A percentile compares a stretch with the other conserved stretches of the same genome.
Evolutionary conservation across 53 echinoderm and acorn worm species (phyloP).

Genomic region (Hippasteria phrygiana): DNA sequence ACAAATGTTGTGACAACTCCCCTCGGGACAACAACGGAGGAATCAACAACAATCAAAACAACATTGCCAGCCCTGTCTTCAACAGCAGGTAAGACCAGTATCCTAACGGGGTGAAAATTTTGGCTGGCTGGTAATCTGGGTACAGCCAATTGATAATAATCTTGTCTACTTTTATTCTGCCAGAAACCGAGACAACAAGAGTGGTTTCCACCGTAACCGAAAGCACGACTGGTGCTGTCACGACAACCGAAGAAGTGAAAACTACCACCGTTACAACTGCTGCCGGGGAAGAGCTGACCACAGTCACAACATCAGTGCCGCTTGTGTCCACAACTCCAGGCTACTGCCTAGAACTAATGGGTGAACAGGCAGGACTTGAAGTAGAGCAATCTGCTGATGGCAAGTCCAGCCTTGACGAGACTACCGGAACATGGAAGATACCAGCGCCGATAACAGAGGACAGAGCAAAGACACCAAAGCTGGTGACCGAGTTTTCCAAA

Average conservation of each 20-base stretch:
- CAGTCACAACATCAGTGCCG: background rate
- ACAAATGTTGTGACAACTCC: background rate
- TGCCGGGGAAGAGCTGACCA: background rate
- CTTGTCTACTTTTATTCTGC: background rate
- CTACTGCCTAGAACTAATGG: background rate
- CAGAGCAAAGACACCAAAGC: background rate
- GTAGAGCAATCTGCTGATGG: background rate
- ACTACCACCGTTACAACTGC: background rate
- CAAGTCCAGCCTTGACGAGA: background rate
- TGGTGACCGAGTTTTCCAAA: background rate
- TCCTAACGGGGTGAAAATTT: background rate
- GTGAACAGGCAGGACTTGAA: background rate
- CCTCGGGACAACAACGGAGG: background rate
- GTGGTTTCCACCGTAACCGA: background rate
- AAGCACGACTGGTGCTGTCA: background rate
- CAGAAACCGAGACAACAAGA: background rate
- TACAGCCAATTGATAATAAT: background rate
- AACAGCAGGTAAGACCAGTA: background rate
- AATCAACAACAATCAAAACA: background rate
- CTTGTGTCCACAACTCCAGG: conserved; percentile 2
- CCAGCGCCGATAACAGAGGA: background rate
- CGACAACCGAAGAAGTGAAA: background rate
- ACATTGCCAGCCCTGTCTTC: background rate
- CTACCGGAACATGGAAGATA: background rate
- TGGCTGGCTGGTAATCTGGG: background rate